Percentiles rank a stretch among this genome's conserved stretches.
Evolutionary conservation across 1,140 invertebrate species (phyloP).

Genomic region (Paraescarpia echinospica): DNA sequence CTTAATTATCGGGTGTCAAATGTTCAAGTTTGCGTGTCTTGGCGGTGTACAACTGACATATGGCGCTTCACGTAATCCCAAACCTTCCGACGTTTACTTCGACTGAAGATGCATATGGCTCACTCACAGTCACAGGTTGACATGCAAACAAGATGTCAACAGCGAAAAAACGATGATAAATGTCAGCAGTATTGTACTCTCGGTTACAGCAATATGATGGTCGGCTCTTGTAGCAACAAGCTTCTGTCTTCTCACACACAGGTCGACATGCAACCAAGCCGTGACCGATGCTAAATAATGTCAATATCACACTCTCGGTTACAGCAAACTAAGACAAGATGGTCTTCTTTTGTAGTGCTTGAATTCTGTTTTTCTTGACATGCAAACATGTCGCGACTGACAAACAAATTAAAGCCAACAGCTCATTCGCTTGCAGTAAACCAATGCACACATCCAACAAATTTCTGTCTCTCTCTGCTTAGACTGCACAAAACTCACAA

Average conservation of each 20-base stretch:
- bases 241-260: background rate
- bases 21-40: background rate
- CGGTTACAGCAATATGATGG: background rate
- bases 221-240: background rate
- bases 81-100: background rate
- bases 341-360: too few relatives aligned
- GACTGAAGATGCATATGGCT: background rate
- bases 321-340: background rate
- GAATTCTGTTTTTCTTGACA: background rate
- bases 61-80: background rate
- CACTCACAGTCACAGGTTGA: background rate
- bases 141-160: background rate
- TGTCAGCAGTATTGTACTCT: background rate
- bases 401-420: too few relatives aligned
- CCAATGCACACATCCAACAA: too few relatives aligned
- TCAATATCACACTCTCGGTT: background rate
- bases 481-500: too few relatives aligned
- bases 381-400: background rate
- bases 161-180: background rate
- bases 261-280: background rate
- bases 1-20: background rate
- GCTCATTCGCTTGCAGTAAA: too few relatives aligned
- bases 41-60: background rate
- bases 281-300: background rate
- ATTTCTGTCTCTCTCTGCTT: too few relatives aligned